phyloP scores from a whole-genome alignment of 2,113 vertebrate species.

The Callocephalon fimbriatum region DNA sequence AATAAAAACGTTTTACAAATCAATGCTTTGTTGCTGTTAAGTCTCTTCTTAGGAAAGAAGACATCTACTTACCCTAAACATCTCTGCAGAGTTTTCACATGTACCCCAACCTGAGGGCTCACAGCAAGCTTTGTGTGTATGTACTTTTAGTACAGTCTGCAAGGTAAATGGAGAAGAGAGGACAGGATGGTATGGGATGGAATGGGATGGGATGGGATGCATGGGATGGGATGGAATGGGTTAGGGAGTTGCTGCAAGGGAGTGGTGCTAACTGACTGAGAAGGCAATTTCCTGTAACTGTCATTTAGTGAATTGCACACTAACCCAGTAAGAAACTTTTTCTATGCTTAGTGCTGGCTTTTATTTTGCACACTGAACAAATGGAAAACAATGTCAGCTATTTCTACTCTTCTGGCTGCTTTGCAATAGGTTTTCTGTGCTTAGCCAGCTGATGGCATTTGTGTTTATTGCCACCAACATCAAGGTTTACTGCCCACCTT shows the following conservation, averaged over 20 bases:
- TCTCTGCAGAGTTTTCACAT: background rate
- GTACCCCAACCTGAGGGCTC: background rate
- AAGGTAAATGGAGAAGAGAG: background rate
- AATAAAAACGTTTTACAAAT: background rate
- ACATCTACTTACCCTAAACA: background rate
- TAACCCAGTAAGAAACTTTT: background rate
- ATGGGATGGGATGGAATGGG: background rate
- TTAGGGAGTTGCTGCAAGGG: background rate
- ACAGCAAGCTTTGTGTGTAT: background rate
- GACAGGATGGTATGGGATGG: background rate
- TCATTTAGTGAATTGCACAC: background rate
- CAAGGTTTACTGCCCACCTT: background rate
- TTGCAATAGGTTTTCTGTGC: background rate
- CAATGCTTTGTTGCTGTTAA: background rate
- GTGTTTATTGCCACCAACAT: rapidly evolving
- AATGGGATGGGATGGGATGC: background rate
- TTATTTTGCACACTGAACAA: background rate
- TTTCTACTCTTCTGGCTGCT: background rate
- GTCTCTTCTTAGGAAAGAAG: background rate
- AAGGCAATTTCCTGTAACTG: background rate
- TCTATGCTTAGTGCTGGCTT: background rate
- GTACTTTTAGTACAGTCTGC: background rate
- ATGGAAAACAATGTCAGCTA: background rate
- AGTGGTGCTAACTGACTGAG: background rate
- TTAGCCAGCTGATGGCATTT: background rate